These are phyloP conservation scores for Paramuricea clavata DNA, from an alignment of 92 coral and sea anemone genomes.

Conservation along the genomic window DNA sequence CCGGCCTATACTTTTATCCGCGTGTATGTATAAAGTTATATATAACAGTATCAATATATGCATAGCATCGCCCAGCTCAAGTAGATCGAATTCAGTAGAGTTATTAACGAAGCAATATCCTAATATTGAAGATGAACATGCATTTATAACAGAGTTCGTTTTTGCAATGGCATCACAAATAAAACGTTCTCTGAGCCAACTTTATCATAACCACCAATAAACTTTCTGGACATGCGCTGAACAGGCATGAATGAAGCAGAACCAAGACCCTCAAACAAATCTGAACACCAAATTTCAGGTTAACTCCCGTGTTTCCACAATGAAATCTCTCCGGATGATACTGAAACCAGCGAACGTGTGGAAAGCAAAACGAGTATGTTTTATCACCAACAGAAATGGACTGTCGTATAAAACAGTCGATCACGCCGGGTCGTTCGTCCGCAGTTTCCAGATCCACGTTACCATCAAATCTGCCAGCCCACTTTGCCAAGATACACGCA, in stretches of 20 bases:
- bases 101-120: too few species aligned
- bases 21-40: too few species aligned
- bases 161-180: too few species aligned
- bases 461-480: conserved; percentile 38
- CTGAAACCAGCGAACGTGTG: conserved; percentile 51
- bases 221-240: conserved; percentile 36
- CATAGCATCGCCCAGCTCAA: too few species aligned
- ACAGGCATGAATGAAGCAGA: conserved; percentile 44
- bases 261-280: conserved; percentile 32
- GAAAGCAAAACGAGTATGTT: conserved; percentile 19
- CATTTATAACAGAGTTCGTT: too few species aligned
- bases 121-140: too few species aligned
- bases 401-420: conserved; percentile 34
- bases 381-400: conserved; percentile 11
- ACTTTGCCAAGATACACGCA: conserved; percentile 36
- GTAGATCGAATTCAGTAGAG: too few species aligned
- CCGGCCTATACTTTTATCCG: too few species aligned
- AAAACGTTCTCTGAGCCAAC: too few species aligned
- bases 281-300: too few species aligned
- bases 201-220: conserved; percentile 36
- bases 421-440: conserved; percentile 36
- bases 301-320: background rate
- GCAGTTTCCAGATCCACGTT: background rate
- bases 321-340: conserved; percentile 31
- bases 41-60: too few species aligned